Evolutionary conservation across 2,113 vertebrate genomes (phyloP).

Genomic region (Plecotus auritus): DNA sequence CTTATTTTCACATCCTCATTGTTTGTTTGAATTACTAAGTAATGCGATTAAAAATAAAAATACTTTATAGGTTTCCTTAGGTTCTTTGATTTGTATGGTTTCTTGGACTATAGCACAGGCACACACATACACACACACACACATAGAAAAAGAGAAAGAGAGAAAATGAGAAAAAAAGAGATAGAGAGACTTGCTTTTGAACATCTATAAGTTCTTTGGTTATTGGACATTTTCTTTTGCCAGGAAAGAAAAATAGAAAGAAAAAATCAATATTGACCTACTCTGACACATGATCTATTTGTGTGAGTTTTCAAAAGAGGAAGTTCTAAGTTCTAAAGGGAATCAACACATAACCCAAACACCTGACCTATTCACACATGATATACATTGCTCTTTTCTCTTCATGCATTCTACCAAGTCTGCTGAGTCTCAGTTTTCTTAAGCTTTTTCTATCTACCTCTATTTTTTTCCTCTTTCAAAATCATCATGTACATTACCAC

Average conservation of each 20-base stretch:
- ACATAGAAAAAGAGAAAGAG: neutral
- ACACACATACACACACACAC: neutral
- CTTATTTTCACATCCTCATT: neutral
- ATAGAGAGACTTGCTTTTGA: neutral
- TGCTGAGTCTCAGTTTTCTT: neutral
- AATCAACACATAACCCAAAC: neutral
- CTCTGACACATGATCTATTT: neutral
- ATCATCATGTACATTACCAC: neutral
- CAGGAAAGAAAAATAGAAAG: constrained; percentile 4
- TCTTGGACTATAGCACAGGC: neutral
- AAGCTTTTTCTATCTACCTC: neutral
- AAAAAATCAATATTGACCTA: neutral
- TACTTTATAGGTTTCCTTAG: neutral
- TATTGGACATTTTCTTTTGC: neutral
- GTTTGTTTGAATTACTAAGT: neutral
- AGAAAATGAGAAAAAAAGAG: neutral
- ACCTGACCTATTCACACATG: neutral
- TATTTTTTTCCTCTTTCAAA: neutral
- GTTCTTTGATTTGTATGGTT: neutral
- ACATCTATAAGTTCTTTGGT: neutral
- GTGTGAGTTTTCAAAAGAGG: neutral
- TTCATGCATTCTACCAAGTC: neutral
- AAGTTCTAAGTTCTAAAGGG: neutral
- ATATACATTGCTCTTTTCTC: neutral
- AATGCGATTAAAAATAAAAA: neutral